These are phyloP conservation scores for Archilochus colubris DNA, from an alignment of 2,113 vertebrate species.

Conservation along the genomic window DNA sequence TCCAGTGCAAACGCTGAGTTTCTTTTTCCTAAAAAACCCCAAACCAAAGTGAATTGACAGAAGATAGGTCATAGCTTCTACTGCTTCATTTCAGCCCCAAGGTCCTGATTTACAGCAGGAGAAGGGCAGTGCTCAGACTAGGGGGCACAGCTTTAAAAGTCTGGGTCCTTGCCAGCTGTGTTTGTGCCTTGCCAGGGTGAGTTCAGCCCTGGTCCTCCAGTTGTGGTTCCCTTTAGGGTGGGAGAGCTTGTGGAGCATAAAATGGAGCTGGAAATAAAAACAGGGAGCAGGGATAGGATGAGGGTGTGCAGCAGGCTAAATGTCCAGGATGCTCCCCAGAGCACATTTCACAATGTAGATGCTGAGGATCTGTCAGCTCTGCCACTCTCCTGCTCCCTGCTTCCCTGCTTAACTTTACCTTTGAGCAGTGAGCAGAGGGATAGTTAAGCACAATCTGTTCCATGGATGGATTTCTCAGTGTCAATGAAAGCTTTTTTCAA, in stretches of 20 bases:
- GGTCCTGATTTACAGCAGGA: background rate
- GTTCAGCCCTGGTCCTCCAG: background rate
- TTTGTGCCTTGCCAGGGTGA: background rate
- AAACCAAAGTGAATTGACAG: background rate
- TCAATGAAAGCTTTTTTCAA: background rate
- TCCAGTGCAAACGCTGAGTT: background rate
- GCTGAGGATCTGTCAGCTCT: background rate
- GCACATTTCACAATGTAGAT: fast-evolving
- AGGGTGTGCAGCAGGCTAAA: fast-evolving
- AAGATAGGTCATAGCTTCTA: background rate
- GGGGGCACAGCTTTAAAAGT: background rate
- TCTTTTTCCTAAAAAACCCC: background rate
- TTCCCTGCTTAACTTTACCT: background rate
- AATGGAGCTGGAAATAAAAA: background rate
- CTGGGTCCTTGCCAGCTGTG: background rate
- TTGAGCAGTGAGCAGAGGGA: background rate
- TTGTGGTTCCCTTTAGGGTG: background rate
- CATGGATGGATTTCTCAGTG: background rate
- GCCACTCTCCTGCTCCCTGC: background rate
- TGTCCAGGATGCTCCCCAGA: background rate
- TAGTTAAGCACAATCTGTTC: background rate
- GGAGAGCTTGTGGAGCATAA: background rate
- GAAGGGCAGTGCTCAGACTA: background rate
- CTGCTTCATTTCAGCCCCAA: background rate
- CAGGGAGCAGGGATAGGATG: background rate